These are phyloP conservation scores for Suillia variegata DNA, from an alignment of 2,888 invertebrate species.

Conservation along the genomic window DNA sequence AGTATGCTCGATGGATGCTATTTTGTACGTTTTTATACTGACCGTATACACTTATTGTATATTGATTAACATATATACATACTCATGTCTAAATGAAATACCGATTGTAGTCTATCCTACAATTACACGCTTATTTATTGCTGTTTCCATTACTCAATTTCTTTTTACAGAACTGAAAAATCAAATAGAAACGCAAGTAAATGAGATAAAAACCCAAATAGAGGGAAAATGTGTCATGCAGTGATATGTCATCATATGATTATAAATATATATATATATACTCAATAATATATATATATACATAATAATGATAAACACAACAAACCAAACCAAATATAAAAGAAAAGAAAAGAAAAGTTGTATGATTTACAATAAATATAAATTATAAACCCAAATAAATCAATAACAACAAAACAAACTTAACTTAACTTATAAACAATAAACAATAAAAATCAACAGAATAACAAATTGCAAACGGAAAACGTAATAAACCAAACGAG, in stretches of 20 bases:
- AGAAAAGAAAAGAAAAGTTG: constrained; percentile 19
- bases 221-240: constrained; percentile 96
- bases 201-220: constrained; percentile 93
- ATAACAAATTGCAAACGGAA: background rate
- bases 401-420: background rate
- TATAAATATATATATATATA: background rate
- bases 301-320: too few relatives aligned
- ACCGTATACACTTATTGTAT: background rate
- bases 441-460: background rate
- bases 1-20: background rate
- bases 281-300: too few relatives aligned
- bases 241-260: constrained; percentile 69
- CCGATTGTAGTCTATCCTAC: constrained; percentile 58
- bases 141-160: constrained; percentile 62
- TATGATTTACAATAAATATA: background rate
- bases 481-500: background rate
- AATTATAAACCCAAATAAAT: background rate
- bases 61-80: background rate
- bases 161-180: constrained; percentile 91
- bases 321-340: constrained; percentile 9
- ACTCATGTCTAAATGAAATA: background rate
- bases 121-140: constrained; percentile 62
- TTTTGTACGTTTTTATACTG: background rate
- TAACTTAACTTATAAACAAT: background rate
- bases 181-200: constrained; percentile 96